phyloP scores from a whole-genome alignment of 2,888 invertebrate species.

The Esperia sulphurella region DNA sequence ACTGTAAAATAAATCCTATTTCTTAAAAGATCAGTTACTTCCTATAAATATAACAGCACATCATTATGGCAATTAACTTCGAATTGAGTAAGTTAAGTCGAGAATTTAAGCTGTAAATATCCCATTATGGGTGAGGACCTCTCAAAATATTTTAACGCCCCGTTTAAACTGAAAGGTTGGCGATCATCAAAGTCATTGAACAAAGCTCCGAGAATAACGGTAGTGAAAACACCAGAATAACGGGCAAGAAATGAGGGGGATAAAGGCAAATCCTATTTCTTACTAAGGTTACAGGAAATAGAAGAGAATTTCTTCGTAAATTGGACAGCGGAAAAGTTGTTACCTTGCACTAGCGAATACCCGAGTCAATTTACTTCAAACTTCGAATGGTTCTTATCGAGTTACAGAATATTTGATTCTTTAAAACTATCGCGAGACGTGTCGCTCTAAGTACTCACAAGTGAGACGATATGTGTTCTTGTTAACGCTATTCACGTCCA shows the following conservation, averaged over 20 bases:
- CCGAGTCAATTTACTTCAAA: constrained; percentile 41
- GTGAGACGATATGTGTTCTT: constrained; percentile 26
- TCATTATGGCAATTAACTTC: background rate
- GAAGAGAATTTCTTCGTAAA: constrained; percentile 43
- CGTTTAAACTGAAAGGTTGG: constrained; percentile 18
- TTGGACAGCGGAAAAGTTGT: constrained; percentile 49
- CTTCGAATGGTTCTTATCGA: constrained; percentile 19
- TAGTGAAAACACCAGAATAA: constrained; percentile 32
- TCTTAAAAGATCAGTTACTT: background rate
- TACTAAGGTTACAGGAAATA: constrained; percentile 32
- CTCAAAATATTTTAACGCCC: constrained; percentile 11
- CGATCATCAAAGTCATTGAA: constrained; percentile 26
- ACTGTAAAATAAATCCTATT: too few species aligned
- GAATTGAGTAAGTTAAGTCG: background rate
- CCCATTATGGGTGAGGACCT: constrained; percentile 6
- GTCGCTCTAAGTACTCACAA: background rate
- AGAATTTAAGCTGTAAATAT: constrained; percentile 7
- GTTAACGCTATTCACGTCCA: constrained; percentile 32
- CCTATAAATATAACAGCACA: background rate
- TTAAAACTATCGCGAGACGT: constrained; percentile 11
- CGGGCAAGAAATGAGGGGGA: constrained; percentile 32
- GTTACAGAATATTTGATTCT: constrained; percentile 10
- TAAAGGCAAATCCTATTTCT: constrained; percentile 42
- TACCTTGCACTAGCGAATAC: constrained; percentile 37
- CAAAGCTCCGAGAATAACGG: constrained; percentile 28